Conservation (phyloP, 2,797 vertebrate genomes). For the Craterocephalus amniculus region DNA sequence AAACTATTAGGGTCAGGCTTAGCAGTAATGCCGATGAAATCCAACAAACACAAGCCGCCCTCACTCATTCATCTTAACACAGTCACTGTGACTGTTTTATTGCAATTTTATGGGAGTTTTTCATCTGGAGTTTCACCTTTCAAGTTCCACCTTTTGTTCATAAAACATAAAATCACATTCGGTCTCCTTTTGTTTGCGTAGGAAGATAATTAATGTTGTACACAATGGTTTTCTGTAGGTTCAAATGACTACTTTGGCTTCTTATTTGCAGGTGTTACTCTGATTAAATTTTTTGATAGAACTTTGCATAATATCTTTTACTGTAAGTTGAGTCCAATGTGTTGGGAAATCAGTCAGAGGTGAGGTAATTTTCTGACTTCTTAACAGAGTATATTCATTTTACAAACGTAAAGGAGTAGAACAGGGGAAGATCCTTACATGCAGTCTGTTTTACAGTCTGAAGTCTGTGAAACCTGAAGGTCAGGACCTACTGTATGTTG, state of each 20-base stretch:
- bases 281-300: not conserved
- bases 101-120: constrained; percentile 32
- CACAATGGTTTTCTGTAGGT: not conserved
- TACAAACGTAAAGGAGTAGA: not conserved
- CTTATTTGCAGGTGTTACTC: not conserved
- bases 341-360: constrained; percentile 37
- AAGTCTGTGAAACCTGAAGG: not conserved
- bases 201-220: not conserved
- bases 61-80: constrained; percentile 13
- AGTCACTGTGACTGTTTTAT: constrained; percentile 23
- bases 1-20: constrained; percentile 1
- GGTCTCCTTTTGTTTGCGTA: constrained; percentile 4
- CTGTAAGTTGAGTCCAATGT: not conserved
- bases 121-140: constrained; percentile 28
- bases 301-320: constrained; percentile 2
- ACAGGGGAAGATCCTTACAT: not conserved
- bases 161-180: not conserved
- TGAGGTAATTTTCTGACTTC: constrained; percentile 15
- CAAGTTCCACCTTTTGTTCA: constrained; percentile 29
- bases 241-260: not conserved
- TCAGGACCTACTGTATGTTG: constrained; percentile 31
- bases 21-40: not conserved
- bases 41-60: constrained; percentile 16
- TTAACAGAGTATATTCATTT: not conserved
- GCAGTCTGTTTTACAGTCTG: not conserved